Base-by-base conservation (phyloP, 2,113 vertebrate genomes). In the Grammomys dolichurus region DNA sequence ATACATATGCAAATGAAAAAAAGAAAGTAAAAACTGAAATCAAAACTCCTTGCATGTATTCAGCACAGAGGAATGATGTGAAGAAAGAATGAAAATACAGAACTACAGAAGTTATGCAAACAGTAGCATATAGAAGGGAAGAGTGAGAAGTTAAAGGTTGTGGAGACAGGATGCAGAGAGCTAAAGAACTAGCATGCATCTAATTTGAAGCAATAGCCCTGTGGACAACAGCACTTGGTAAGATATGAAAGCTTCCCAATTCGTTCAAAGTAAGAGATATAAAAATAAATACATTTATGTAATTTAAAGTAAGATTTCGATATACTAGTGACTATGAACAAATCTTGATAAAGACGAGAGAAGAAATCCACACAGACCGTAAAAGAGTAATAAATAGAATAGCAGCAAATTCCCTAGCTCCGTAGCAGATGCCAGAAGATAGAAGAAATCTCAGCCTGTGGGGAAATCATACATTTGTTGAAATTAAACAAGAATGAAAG, bases 401-500 rank as follows among this genome's bases (percentile, higher is more conserved):
- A 82, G 51, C 9, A 54, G 20, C 5, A 70, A 80, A 69, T 17
- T 12, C 7, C 51, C 54, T 22, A 36, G 36, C 26, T 46, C 63
- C 54, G 26, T 67, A 90, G 67, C n/a, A 91, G 51, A 56, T 56
- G 19, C 2, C 80, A 87, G 75, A 85, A 60, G 72, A 69, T 5
- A 80, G 69, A 58, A 75, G 22, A 85, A 78, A 89, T 77, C 36
- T 93, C 26, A 67, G 1, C 69, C 56, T 76, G 13, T 26, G 10
- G 40, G 12, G 31, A 96, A 87, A 31, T 12, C 67, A 87, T 2
- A 3, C n/a, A 78, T 40, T 65, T 54, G 31, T 46, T 16, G 73
- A 89, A 95, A 67, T 82, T 96, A 86, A 40, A 46, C n/a, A 70
- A 89, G 69, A 88, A 85, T 11, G 46, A 77, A 26, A 92, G 16